Base-by-base conservation (phyloP, 2,888 invertebrate species). In the Tipula lateralis region DNA sequence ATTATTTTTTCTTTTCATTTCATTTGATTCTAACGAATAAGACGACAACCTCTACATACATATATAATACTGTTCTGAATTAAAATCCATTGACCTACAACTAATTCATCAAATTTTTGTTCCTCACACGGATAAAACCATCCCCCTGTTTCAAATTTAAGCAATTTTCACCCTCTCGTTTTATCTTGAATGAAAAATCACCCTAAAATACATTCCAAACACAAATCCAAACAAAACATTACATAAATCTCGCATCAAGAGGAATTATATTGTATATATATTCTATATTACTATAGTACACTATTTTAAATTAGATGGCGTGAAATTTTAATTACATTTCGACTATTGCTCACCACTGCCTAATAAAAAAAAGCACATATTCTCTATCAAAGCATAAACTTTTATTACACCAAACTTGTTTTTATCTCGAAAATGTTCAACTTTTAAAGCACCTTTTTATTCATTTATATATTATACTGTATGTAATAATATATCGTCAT, bases 221-320 rank as follows among this genome's bases (percentile, higher is more conserved):
- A n/a, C n/a, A n/a, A 66, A 66, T 44, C 44, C 44, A 44, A 44
- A 9, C 9, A 66, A 19, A 66, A 9, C 12, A 24, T 66, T 66
- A 66, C 9, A 66, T 66, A 66, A 66, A 66, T 66, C 9, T 24
- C 9, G 66, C 7, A 66, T 66, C 66, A 66, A 66, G 9, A 9
- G 19, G 24, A 3, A 24, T 19, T 24, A 44, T 24, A 24, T n/a
- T n/a, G n/a, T n/a, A n/a, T n/a, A n/a, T n/a, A n/a, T n/a, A n/a
- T n/a, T 24, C 7, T 24, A 66, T n/a, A 44, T 44, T 44, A 16
- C 16, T 44, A 24, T 24, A 24, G 66, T 66, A 66, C 66, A 66
- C 66, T 66, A 66, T 66, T 66, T 66, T 66, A 66, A 66, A 66
- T 66, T 66, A 66, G 66, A 66, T 66, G 66, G 66, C 66, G 24